These are phyloP conservation scores for Xylocopa sonorina DNA, from an alignment of 1,140 invertebrate species.

Conservation along the genomic window DNA sequence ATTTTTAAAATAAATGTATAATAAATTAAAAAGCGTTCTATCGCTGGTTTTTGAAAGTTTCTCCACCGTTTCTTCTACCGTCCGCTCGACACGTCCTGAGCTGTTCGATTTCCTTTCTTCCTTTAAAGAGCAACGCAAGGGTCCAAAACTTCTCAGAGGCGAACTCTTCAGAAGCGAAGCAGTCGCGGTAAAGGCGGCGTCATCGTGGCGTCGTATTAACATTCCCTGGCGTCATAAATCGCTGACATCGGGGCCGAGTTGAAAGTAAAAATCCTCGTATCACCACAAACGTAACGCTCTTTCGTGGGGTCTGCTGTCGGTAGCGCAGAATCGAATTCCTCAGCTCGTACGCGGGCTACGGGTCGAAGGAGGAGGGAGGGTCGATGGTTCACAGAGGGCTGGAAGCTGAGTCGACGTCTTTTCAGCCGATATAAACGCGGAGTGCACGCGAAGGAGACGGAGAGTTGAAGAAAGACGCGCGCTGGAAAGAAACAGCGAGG, in stretches of 20 bases:
- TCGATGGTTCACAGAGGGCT: slow-evolving; percentile 64
- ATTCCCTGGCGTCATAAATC: slow-evolving; percentile 35
- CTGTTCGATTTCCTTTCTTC: no score
- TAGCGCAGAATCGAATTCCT: slow-evolving; percentile 72
- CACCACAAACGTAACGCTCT: slow-evolving; percentile 50
- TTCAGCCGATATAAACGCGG: slow-evolving; percentile 69
- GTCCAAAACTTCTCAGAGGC: no score
- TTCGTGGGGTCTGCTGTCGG: slow-evolving; percentile 47
- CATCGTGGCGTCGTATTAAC: slow-evolving; percentile 30
- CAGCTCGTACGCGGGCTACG: slow-evolving; percentile 56
- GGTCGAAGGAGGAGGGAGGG: slow-evolving; percentile 40
- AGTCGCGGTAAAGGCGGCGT: no score
- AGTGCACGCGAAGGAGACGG: slow-evolving; percentile 43
- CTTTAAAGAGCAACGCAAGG: no score
- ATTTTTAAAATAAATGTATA: no score
- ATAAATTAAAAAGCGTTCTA: no score
- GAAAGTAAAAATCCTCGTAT: slow-evolving; percentile 61
- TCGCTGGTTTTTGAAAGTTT: no score
- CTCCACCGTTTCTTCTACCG: no score
- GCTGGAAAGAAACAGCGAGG: slow-evolving; percentile 21
- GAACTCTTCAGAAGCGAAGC: no score
- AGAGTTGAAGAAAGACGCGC: slow-evolving; percentile 46
- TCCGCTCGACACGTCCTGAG: no score
- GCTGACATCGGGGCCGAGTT: slow-evolving; percentile 43
- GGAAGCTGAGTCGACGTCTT: slow-evolving; percentile 79